Conservation (phyloP, 1,140 invertebrate species). For the Aphis craccivora region DNA sequence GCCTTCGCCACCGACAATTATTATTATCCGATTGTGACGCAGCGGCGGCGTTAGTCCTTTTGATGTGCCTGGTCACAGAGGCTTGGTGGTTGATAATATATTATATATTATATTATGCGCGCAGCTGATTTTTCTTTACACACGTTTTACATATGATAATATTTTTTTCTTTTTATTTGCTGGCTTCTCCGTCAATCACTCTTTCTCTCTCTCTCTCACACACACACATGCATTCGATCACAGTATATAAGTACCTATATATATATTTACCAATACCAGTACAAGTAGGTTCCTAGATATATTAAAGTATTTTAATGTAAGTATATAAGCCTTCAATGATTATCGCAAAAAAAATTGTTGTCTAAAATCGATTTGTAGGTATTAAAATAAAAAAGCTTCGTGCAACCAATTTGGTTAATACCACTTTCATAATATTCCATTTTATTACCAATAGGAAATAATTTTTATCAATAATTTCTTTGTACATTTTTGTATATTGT, state of each 20-base stretch:
- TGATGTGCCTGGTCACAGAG: conserved; percentile 25
- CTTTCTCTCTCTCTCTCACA: not conserved
- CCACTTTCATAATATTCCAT: not conserved
- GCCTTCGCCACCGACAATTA: conserved; percentile 12
- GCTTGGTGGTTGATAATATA: conserved; percentile 12
- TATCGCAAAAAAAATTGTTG: not conserved
- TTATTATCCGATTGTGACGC: conserved; percentile 47
- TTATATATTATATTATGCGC: not conserved
- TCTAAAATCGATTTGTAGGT: not conserved
- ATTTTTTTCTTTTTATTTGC: not conserved
- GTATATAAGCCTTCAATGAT: not conserved
- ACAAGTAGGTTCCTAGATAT: not conserved
- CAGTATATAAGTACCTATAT: no score
- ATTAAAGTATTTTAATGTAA: not conserved
- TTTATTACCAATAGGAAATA: not conserved
- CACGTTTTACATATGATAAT: conserved; percentile 38
- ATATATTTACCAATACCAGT: not conserved
- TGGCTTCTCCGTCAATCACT: not conserved
- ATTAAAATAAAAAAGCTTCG: not conserved
- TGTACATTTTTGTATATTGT: not conserved
- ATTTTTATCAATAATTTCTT: not conserved
- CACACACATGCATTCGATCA: no score
- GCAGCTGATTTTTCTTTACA: conserved; percentile 41
- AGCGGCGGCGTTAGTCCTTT: conserved; percentile 19
- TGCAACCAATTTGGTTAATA: not conserved